Base-by-base conservation (phyloP, 2,113 vertebrate species). In the Platysternon megacephalum region DNA sequence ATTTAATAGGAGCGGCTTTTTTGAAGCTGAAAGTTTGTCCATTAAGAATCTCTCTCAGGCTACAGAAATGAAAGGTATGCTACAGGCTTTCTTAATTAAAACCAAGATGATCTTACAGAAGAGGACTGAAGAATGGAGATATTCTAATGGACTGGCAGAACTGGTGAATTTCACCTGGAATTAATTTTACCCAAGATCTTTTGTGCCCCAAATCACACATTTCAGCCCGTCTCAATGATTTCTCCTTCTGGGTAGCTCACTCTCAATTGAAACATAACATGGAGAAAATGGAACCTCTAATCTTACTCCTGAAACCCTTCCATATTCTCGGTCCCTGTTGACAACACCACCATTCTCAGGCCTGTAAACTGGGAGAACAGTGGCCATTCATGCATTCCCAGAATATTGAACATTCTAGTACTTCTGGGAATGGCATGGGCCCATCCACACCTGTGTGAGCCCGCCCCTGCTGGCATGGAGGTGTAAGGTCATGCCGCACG, bases 1-100 rank as follows among this genome's bases (percentile, higher is more conserved):
- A 86, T 86, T 88, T 90, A 90, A 94, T 86, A 53, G 68, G 56
- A 51, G 51, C 46, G 35, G 58, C 11, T 86, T 90, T 93, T 19
- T 82, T 26, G 51, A 10, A 44, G 87, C 68, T 79, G 84, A 53
- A 92, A 49, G 55, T 88, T 46, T 44, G 85, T 5, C 68, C 68
- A 2, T 92, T 74, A 90, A 46, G 81, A 74, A 16, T 11, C 2
- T 24, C 17, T 79, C 51, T 0, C 56, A 76, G 55, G 82, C 85
- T 56, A 72, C 1, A 19, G 87, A 35, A 79, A 24, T 2, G 94
- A 84, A 51, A 79, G 39, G 51, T 76, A 51, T 2, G 35, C 68
- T 58, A 12, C 3, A 46, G 87, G 68, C 3, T 13, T 49, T 13
- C 0, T 82, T 79, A 13, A 46, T 13, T 14, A 35, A 1, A 1